phyloP scores from a whole-genome alignment of 2,113 vertebrate genomes.

The Anthoscopus minutus region DNA sequence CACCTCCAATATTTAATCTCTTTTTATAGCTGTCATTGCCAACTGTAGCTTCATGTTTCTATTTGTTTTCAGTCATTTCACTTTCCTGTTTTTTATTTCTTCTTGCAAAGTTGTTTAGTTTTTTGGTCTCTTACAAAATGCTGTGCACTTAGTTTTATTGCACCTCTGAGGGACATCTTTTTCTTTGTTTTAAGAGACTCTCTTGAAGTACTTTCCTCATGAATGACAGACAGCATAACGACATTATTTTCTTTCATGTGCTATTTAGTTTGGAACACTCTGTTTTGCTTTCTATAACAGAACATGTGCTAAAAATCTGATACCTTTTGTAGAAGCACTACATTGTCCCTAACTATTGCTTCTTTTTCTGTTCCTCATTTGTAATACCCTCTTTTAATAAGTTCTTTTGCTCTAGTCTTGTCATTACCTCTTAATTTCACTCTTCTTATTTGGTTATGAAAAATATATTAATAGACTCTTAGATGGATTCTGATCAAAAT shows the following conservation, averaged over 20 bases:
- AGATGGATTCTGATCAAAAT: neutral
- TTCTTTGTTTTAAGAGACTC: neutral
- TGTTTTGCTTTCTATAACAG: neutral
- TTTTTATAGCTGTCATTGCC: neutral
- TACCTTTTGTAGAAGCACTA: neutral
- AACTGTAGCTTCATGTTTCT: neutral
- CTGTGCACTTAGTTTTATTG: neutral
- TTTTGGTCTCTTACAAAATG: neutral
- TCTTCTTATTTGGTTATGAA: neutral
- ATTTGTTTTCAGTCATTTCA: neutral
- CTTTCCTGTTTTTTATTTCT: neutral
- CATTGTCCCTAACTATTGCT: neutral
- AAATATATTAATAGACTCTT: neutral
- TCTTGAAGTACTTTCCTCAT: neutral
- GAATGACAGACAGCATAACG: neutral
- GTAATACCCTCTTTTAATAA: neutral
- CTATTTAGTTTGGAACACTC: neutral
- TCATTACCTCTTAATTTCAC: neutral
- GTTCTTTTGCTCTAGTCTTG: neutral
- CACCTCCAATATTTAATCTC: neutral
- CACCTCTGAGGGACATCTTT: neutral
- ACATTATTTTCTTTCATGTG: neutral
- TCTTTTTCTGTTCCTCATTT: neutral
- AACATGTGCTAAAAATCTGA: neutral
- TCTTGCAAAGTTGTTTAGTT: neutral